Percentiles rank a stretch among this genome's conserved stretches.
Conservation (phyloP, 2,888 invertebrate genomes). For the Cinara cedri region DNA sequence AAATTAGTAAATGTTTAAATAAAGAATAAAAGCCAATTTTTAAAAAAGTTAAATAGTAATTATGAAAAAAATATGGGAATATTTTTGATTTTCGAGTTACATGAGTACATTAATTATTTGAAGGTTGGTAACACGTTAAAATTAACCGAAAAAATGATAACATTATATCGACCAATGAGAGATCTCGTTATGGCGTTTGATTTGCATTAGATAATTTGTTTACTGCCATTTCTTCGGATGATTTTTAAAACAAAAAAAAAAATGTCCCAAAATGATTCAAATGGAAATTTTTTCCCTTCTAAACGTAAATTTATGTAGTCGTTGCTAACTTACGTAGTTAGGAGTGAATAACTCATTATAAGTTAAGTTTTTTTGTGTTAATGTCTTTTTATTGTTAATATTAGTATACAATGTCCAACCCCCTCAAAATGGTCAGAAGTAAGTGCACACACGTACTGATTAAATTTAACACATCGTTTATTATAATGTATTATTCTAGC, state of each 20-base stretch:
- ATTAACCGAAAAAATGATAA: constrained; percentile 57
- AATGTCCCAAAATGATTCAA: neutral
- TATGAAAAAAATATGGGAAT: neutral
- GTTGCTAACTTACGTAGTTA: neutral
- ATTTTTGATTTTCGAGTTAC: neutral
- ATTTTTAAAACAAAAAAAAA: constrained; percentile 23
- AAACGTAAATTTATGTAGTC: neutral
- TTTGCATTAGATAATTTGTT: constrained; percentile 49
- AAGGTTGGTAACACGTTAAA: constrained; percentile 48
- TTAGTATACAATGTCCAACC: neutral
- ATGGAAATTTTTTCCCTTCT: neutral
- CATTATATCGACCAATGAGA: constrained; percentile 33
- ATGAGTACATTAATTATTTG: neutral
- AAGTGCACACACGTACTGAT: neutral
- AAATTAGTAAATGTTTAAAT: no score
- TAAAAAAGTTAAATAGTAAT: no score
- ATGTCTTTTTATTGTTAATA: neutral
- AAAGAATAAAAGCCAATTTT: no score
- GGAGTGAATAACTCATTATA: no score
- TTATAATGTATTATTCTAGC: constrained; percentile 8
- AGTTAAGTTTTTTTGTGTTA: neutral
- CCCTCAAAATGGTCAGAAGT: constrained; percentile 45
- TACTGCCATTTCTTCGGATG: constrained; percentile 29
- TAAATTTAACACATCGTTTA: neutral
- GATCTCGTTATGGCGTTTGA: constrained; percentile 51